phyloP scores from a whole-genome alignment of 1,140 invertebrate species.

The Druon quercuslanigerum region DNA sequence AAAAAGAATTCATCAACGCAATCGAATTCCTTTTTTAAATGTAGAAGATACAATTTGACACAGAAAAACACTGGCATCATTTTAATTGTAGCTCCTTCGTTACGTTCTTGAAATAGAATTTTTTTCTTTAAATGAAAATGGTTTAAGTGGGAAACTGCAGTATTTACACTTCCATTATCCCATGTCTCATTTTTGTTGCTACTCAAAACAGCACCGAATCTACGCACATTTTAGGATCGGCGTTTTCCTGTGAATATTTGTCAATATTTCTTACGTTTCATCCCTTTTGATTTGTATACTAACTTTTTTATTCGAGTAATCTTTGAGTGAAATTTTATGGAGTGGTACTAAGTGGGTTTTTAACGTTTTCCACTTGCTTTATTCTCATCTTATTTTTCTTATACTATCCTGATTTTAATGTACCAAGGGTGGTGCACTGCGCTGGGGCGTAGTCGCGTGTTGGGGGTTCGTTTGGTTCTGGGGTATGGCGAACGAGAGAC shows the following conservation, averaged over 20 bases:
- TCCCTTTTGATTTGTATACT: not conserved
- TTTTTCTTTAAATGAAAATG: too few species aligned
- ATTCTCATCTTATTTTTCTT: conserved; percentile 3
- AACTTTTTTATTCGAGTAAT: not conserved
- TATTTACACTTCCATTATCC: too few species aligned
- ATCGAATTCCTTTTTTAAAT: too few species aligned
- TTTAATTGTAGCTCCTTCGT: too few species aligned
- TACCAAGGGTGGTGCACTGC: conserved; percentile 41
- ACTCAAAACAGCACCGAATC: too few species aligned
- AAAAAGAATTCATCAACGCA: too few species aligned
- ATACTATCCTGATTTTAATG: conserved; percentile 34
- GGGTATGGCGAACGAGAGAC: conserved; percentile 44
- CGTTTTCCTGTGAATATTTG: not conserved
- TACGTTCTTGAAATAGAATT: too few species aligned
- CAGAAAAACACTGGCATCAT: too few species aligned
- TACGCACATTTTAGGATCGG: too few species aligned
- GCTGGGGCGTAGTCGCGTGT: conserved; percentile 49
- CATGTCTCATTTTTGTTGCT: too few species aligned
- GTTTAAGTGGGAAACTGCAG: too few species aligned
- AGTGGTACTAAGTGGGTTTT: conserved; percentile 37
- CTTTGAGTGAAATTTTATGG: conserved; percentile 30
- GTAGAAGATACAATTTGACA: too few species aligned
- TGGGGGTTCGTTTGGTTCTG: conserved; percentile 38
- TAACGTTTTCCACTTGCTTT: conserved; percentile 6
- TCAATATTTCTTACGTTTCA: not conserved